Evolutionary conservation across 2,797 vertebrate genomes (phyloP), one percentile per base, ranked within the genome.

Genomic region (Chaunax sp.): DNA sequence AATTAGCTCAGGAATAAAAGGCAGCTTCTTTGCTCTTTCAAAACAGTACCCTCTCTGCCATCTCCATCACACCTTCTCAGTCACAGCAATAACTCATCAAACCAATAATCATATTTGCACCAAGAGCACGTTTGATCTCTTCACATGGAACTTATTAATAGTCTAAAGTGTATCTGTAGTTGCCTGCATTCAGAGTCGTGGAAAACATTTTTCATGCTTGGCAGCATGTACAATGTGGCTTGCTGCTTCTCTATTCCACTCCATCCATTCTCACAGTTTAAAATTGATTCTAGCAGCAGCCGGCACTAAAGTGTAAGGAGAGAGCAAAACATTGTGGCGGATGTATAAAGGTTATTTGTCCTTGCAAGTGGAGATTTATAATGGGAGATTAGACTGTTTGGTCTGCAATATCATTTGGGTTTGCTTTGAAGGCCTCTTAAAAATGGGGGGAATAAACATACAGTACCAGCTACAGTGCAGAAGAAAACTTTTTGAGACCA

Each of bases 151-250:
- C 79, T 86, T 85, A 90, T 88, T 83, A 87, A 87, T 87, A 83
- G 82, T 83, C 70, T 74, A 72, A 28, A 64, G 62, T 80, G 69
- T 83, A 71, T 84, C 82, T 81, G 75, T 51, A 78, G 77, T 70
- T 43, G 68, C 71, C 82, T 64, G 75, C 54, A 64, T 82, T 76
- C 63, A 28, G 49, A 83, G 70, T 70, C 55, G 52, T 63, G 72
- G 76, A 82, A 81, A 84, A 84, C 76, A 85, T 88, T 84, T 82
- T 80, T 82, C 80, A 89, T 83, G 84, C 83, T 88, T 80, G 81
- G 86, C 76, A 76, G 81, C 80, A 77, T 50, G 45, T 61, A 73
- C 73, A 84, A 57, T 76, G 72, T 51, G 62, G 69, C 82, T 72
- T 72, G 79, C 79, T 82, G 79, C 86, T 84, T 83, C 81, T 61